Percentiles rank a stretch among this genome's conserved stretches.
Evolutionary conservation across 2,797 vertebrate genomes (phyloP).

Genomic region (Gymnodraco acuticeps): DNA sequence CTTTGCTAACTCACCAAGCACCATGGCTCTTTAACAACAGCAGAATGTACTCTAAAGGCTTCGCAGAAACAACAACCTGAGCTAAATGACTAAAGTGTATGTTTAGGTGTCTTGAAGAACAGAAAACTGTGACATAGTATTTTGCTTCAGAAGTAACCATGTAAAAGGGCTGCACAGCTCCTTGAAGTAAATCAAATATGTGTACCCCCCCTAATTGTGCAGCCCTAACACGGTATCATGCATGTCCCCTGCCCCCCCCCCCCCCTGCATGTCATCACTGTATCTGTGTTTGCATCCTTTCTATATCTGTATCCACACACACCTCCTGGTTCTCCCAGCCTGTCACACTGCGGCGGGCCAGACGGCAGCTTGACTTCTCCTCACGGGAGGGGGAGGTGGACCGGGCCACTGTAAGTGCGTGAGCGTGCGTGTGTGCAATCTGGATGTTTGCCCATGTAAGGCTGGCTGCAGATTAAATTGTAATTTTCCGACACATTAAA

Average conservation of each 20-base stretch:
- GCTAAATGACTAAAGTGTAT: neutral
- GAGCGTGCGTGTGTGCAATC: constrained; percentile 42
- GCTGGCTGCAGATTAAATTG: constrained; percentile 8
- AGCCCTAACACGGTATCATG: constrained; percentile 6
- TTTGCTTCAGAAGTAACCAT: neutral
- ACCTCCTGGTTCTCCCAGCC: constrained; percentile 82
- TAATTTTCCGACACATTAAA: neutral
- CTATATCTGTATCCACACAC: constrained; percentile 50
- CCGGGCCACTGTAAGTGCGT: constrained; percentile 89
- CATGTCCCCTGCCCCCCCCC: constrained; percentile 36
- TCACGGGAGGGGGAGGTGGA: constrained; percentile 87
- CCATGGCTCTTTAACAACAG: constrained; percentile 34
- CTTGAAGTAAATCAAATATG: too few species aligned
- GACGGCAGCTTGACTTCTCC: constrained; percentile 87
- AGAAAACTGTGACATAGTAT: neutral
- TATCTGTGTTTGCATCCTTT: constrained; percentile 73
- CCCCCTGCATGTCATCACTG: constrained; percentile 69
- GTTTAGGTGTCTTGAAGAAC: neutral
- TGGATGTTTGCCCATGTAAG: neutral
- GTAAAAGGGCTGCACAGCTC: too few species aligned
- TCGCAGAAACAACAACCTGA: neutral
- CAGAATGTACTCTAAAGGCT: neutral
- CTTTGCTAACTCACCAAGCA: constrained; percentile 29
- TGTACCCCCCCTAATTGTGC: too few species aligned
- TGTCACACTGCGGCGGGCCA: constrained; percentile 86